Evolutionary conservation across 2,113 vertebrate genomes (phyloP).

Genomic region (Athene noctua): DNA sequence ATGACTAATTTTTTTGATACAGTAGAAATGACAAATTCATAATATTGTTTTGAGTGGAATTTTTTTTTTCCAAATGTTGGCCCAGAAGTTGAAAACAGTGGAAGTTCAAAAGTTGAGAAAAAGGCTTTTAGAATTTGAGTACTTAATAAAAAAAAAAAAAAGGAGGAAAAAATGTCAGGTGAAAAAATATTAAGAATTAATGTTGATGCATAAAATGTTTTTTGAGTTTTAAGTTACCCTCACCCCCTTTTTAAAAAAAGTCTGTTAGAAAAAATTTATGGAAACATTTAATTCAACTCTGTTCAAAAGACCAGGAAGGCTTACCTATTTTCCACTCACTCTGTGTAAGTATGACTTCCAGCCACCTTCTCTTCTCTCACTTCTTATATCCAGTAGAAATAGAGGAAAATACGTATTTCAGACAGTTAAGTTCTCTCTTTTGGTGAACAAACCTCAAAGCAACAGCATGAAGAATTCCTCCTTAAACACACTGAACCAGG

Average conservation of each 20-base stretch:
- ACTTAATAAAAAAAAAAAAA: not conserved
- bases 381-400: not conserved
- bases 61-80: not conserved
- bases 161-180: not conserved
- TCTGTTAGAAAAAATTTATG: not conserved
- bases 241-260: not conserved
- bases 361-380: not conserved
- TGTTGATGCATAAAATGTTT: not conserved
- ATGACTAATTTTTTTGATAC: not conserved
- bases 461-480: not conserved
- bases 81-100: not conserved
- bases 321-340: not conserved
- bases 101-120: not conserved
- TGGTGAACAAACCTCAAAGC: not conserved
- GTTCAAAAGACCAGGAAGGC: not conserved
- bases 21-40: not conserved
- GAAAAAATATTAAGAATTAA: not conserved
- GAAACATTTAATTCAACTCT: not conserved
- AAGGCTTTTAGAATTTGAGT: not conserved
- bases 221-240: not conserved
- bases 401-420: not conserved
- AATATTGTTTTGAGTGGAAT: not conserved
- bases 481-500: not conserved
- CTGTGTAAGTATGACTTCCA: not conserved
- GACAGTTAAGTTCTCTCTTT: not conserved